Evolutionary conservation across 2,888 invertebrate species (phyloP).

Genomic region (Leptopilina drosophilae): DNA sequence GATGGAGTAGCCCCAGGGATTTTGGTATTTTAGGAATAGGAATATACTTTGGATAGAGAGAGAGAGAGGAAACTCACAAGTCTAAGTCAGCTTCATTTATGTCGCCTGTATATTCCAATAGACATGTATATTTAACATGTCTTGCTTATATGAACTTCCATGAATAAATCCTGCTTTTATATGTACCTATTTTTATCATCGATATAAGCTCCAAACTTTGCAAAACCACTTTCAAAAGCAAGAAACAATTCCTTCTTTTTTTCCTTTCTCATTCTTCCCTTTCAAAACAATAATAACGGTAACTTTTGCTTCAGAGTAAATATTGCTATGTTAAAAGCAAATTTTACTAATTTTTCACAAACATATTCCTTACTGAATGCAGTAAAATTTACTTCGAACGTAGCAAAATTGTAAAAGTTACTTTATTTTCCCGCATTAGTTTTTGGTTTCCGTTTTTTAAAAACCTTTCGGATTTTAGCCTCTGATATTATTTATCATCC

Average conservation of each 20-base stretch:
- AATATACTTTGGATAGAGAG: constrained; percentile 47
- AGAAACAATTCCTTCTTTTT: not conserved
- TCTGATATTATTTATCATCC: no score
- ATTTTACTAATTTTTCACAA: no score
- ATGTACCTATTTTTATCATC: not conserved
- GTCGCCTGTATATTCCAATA: constrained; percentile 8
- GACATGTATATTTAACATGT: not conserved
- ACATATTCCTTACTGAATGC: no score
- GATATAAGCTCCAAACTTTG: not conserved
- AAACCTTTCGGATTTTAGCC: no score
- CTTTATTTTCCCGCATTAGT: no score
- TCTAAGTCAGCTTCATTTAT: constrained; percentile 27
- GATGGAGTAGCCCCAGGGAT: constrained; percentile 54
- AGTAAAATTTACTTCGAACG: no score
- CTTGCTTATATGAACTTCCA: not conserved
- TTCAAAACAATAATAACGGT: no score
- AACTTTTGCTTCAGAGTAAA: no score
- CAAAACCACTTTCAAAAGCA: not conserved
- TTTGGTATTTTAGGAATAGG: constrained; percentile 60
- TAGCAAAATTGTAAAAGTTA: no score
- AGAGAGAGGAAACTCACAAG: constrained; percentile 17
- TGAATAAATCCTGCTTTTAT: not conserved
- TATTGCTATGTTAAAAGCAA: no score
- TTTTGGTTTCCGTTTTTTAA: no score
- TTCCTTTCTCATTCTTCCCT: no score